A percentile compares a stretch with the other conserved stretches of the same genome.
Evolutionary conservation across 2,888 invertebrate genomes (phyloP).

Genomic region (Meiosimyza decipiens): DNA sequence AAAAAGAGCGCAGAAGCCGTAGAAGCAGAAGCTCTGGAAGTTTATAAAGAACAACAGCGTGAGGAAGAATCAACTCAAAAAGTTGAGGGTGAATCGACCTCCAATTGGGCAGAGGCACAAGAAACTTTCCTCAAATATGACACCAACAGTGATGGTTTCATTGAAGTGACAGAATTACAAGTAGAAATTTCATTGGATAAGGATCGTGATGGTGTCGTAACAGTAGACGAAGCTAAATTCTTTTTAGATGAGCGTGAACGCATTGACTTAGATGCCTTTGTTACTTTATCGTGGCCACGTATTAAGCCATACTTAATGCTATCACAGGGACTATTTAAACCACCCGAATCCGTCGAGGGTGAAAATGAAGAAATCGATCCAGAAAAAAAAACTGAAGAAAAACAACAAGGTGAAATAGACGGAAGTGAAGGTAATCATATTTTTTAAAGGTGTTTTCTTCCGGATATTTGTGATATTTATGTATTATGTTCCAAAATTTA

Average conservation of each 20-base stretch:
- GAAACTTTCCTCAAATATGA: constrained; percentile 84
- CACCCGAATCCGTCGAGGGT: constrained; percentile 63
- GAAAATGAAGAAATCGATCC: constrained; percentile 47
- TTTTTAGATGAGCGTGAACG: constrained; percentile 78
- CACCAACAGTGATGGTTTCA: constrained; percentile 80
- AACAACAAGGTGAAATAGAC: constrained; percentile 47
- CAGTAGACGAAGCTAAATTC: constrained; percentile 85
- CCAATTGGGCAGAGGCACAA: constrained; percentile 73
- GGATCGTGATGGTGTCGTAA: constrained; percentile 88
- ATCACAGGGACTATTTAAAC: constrained; percentile 77
- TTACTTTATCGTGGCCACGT: constrained; percentile 78
- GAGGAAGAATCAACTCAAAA: constrained; percentile 71
- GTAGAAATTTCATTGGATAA: constrained; percentile 84
- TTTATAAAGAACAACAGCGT: constrained; percentile 78
- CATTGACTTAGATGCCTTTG: constrained; percentile 76
- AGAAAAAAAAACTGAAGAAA: constrained; percentile 46
- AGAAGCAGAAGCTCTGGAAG: constrained; percentile 81
- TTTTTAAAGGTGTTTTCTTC: neutral
- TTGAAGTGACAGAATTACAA: constrained; percentile 78
- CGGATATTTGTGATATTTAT: neutral
- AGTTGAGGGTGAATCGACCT: constrained; percentile 70
- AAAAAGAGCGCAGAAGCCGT: constrained; percentile 79
- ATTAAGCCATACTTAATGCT: constrained; percentile 83
- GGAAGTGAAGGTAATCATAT: constrained; percentile 48
- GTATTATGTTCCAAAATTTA: too few species aligned